These are phyloP conservation scores for Phainopepla nitens DNA, from an alignment of 2,113 vertebrate species.

Conservation along the genomic window DNA sequence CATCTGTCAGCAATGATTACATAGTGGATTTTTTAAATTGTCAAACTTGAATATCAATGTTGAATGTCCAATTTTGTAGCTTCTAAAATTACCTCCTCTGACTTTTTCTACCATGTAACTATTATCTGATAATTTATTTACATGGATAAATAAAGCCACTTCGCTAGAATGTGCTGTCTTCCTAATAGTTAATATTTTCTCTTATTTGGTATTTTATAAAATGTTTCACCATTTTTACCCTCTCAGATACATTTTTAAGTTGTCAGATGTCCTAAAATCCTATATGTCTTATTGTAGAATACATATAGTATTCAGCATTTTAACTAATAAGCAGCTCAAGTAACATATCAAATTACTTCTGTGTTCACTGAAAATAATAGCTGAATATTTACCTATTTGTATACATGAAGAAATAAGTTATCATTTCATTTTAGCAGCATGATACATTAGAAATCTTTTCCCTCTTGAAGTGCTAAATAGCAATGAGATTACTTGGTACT, in stretches of 20 bases:
- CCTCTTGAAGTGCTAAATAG: slow-evolving; percentile 43
- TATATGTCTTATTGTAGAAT: background rate
- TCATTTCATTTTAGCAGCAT: slow-evolving; percentile 26
- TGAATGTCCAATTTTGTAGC: background rate
- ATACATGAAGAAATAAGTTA: background rate
- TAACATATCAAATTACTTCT: background rate
- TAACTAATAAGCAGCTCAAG: background rate
- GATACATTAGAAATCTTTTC: slow-evolving; percentile 24
- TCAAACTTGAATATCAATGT: background rate
- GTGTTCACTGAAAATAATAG: background rate
- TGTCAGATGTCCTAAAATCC: background rate
- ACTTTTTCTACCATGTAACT: background rate
- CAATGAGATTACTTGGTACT: background rate
- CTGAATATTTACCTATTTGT: background rate
- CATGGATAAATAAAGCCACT: background rate
- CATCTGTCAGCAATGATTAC: background rate
- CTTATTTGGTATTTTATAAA: background rate
- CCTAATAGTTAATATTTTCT: background rate
- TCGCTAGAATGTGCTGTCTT: background rate
- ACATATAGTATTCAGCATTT: background rate
- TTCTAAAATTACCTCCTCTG: background rate
- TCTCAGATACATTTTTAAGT: background rate
- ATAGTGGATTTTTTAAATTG: background rate
- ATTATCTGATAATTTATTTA: background rate
- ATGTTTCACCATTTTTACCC: background rate